Base-by-base conservation (phyloP, 2,113 vertebrate species). In the Odocoileus hemionus region DNA sequence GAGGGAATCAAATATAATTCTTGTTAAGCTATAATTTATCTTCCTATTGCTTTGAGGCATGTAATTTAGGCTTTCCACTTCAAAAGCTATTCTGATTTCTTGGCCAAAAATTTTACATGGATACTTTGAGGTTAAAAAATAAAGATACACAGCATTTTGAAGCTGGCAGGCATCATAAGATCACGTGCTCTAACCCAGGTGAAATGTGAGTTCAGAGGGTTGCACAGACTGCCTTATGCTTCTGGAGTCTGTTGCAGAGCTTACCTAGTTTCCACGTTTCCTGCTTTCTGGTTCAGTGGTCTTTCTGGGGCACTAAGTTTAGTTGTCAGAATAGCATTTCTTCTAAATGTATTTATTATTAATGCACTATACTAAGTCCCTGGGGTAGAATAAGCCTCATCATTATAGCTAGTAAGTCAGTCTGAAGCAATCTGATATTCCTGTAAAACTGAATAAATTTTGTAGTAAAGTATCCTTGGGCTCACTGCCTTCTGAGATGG, bases 311-410 rank as follows among this genome's bases (percentile, higher is more conserved):
- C 6, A 45, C 50, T 70, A 47, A 92, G 74, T 21, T 52, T 90
- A 39, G 76, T 89, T 96, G 57, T 94, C 80, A 92, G 92, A 88
- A 79, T 54, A 57, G 55, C 55, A 52, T 85, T 94, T 96, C 60
- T 76, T 95, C 58, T 47, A 85, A 87, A n/a, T 54, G 21, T 86
- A 86, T 94, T 83, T 83, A 98, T 97, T 96, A 96, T 97, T 95
- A 96, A 96, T 97, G 93, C 21, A 64, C 55, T 88, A 39, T 82
- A 58, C 43, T 84, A 94, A 94, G 28, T 87, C 97, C 86, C 90
- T 61, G 28, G 54, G 45, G 94, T 67, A 85, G 55, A 94, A 47
- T 91, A 91, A 92, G 15, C 55, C 86, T 94, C 28, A 25, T 91
- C 95, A 86, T 95, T 91, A 64, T 39, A 64, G 45, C n/a, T 96